Evolutionary conservation across 2,888 invertebrate genomes (phyloP).

Genomic region (Apamea crenata): DNA sequence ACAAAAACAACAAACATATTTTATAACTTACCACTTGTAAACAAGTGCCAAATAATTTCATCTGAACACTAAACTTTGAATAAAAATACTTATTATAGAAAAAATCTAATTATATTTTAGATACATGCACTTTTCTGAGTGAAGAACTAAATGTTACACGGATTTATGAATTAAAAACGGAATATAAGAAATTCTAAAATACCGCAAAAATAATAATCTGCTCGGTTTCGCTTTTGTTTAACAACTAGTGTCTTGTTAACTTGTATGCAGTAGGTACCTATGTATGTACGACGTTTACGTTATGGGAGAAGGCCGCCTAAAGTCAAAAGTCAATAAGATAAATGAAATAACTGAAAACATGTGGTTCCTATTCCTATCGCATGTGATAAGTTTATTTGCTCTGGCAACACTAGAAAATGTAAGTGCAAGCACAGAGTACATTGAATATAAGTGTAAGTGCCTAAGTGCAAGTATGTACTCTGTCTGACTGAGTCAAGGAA

Average conservation of each 20-base stretch:
- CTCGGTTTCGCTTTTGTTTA: conserved; percentile 51
- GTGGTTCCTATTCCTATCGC: conserved; percentile 35
- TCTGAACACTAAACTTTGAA: background rate
- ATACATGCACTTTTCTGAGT: background rate
- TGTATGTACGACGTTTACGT: background rate
- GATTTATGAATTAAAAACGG: background rate
- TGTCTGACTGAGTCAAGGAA: too few relatives aligned
- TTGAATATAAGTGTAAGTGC: too few relatives aligned
- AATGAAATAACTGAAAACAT: conserved; percentile 61
- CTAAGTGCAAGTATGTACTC: too few relatives aligned
- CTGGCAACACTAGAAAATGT: conserved; percentile 48
- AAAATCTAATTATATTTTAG: background rate
- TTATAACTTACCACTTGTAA: conserved; percentile 21
- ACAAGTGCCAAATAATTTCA: background rate
- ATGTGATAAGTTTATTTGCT: conserved; percentile 57
- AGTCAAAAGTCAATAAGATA: conserved; percentile 85
- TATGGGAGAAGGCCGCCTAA: conserved; percentile 66
- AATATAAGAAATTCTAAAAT: background rate
- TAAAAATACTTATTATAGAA: too few relatives aligned
- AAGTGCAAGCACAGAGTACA: too few relatives aligned
- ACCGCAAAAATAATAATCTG: background rate
- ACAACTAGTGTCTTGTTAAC: conserved; percentile 53
- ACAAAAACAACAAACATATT: background rate
- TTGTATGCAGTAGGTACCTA: background rate
- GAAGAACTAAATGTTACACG: background rate